Base-by-base conservation (phyloP, 2,888 invertebrate species). In the Caenorhabditis drosophilae region DNA sequence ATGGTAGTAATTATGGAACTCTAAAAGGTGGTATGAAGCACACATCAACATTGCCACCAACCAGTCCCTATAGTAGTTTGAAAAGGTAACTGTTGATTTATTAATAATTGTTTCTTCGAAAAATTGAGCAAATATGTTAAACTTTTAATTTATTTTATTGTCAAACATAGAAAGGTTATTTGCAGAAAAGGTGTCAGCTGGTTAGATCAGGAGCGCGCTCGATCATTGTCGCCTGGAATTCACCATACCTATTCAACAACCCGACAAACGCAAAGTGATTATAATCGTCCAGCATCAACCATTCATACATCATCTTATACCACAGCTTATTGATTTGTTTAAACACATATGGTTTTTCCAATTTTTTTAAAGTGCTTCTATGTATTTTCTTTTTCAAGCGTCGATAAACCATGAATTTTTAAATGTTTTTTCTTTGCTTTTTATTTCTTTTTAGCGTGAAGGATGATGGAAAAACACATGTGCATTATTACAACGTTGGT, bases 181-280 rank as follows among this genome's bases (percentile, higher is more conserved):
- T 70, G 52, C 67, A 73, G 75, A 62, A 75, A 75, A 64, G 75
- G 75, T n/a, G 75, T 75, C 54, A 73, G 73, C 46, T 75, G 75
- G 75, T 61, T 71, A 20, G 75, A 75, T 62, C 73, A 71, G 53
- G 75, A 73, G 51, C 64, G 73, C 26, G 70, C 69, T 15, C 54
- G 73, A 41, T 73, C 73, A 35, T 54, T 73, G 51, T 73, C 73
- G 27, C 73, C 73, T 16, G 62, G 61, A 47, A 48, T 63, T 41
- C 58, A 59, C 56, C 62, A 63, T 46, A 48, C 51, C 12, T 38
- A 48, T 1, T 38, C 20, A 6, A 45, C 51, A 0, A 44, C 40
- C 22, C 66, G 59, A 18, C 55, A 66, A 25, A 35, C 50, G 27
- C 58, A 58, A 27, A 50, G 55, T 18, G 54, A 54, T 16, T 59